Evolutionary conservation across 2,113 vertebrate genomes (phyloP).

Genomic region (Trogon melanurus): DNA sequence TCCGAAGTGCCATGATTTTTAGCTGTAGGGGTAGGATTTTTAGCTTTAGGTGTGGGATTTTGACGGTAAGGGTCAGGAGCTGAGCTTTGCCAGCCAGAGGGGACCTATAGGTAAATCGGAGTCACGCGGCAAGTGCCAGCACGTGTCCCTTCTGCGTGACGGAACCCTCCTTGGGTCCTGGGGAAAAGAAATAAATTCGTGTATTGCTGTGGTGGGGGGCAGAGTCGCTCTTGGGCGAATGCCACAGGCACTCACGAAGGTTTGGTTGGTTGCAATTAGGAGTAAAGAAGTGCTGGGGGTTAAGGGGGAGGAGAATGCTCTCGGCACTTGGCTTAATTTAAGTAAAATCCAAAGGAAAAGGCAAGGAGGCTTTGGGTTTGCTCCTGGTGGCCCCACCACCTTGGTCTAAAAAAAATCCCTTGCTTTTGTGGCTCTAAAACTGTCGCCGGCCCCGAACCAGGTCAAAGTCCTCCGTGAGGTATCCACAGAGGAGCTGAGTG

Average conservation of each 20-base stretch:
- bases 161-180: no score
- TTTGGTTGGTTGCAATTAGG: not conserved
- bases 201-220: not conserved
- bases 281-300: not conserved
- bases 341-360: not conserved
- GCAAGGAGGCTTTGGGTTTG: not conserved
- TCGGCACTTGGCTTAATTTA: not conserved
- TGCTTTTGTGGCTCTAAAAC: not conserved
- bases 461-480: not conserved
- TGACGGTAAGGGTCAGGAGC: not conserved
- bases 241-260: not conserved
- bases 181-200: not conserved
- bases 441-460: not conserved
- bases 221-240: not conserved
- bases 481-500: not conserved
- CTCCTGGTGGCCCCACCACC: no score
- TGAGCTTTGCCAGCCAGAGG: not conserved
- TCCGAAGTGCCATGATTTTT: accelerated
- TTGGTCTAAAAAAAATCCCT: not conserved
- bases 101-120: not conserved
- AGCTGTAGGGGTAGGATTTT: not conserved
- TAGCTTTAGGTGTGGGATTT: not conserved
- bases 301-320: not conserved
- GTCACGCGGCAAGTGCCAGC: accelerated
- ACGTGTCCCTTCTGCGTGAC: not conserved